Conservation (phyloP, 2,888 invertebrate species). For the Diploptera punctata region DNA sequence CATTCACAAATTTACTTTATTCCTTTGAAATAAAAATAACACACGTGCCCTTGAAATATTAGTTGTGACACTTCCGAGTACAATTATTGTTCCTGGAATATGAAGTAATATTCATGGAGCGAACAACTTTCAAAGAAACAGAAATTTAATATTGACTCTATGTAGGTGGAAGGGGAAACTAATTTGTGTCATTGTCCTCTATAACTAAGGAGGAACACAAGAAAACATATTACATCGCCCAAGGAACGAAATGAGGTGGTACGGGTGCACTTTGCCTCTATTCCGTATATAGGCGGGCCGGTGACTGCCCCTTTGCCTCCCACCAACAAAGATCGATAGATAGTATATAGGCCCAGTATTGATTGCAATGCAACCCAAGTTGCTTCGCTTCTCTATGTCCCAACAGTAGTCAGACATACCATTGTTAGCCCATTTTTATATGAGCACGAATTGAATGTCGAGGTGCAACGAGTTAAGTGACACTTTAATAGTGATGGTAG, state of each 20-base stretch:
- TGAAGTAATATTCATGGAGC: too few relatives aligned
- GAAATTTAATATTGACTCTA: not conserved
- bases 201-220: not conserved
- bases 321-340: slow-evolving; percentile 7
- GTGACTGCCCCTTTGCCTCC: not conserved
- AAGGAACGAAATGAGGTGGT: not conserved
- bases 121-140: too few relatives aligned
- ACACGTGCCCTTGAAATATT: not conserved
- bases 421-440: too few relatives aligned
- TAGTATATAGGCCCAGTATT: slow-evolving; percentile 19
- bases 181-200: not conserved
- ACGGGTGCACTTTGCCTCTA: not conserved
- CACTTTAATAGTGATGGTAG: too few relatives aligned
- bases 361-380: slow-evolving; percentile 22
- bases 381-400: too few relatives aligned
- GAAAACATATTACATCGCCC: not conserved
- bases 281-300: not conserved
- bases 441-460: too few relatives aligned
- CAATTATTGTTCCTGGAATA: not conserved
- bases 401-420: too few relatives aligned
- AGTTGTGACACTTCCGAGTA: not conserved
- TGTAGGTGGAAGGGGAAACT: not conserved
- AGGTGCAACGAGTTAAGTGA: too few relatives aligned
- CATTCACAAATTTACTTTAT: too few relatives aligned
- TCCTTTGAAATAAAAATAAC: not conserved